Conservation (phyloP, 2,113 vertebrate genomes). For the Paradoxurus hermaphroditus region DNA sequence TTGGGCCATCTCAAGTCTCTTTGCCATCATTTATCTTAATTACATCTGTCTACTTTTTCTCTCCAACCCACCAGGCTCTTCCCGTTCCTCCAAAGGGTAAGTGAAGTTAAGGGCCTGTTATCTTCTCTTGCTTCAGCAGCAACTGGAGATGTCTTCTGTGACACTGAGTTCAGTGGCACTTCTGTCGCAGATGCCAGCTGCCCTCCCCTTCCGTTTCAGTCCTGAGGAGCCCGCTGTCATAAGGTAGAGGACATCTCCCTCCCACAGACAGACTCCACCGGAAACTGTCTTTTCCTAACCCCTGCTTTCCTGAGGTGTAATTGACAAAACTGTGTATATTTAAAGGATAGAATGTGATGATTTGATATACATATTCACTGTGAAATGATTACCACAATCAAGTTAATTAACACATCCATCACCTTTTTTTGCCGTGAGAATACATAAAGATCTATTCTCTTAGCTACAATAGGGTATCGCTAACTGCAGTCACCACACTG, state of each 20-base stretch:
- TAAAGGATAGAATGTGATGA: background rate
- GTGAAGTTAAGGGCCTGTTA: background rate
- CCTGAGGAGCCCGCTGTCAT: background rate
- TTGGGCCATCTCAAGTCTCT: background rate
- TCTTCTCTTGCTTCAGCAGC: background rate
- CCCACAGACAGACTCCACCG: background rate
- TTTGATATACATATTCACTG: background rate
- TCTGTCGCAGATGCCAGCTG: background rate
- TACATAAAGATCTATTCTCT: background rate
- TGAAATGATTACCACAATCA: background rate
- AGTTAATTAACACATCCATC: background rate
- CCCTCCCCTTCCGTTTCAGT: background rate
- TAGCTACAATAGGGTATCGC: background rate
- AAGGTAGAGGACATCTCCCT: background rate
- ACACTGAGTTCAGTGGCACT: background rate
- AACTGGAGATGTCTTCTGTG: background rate
- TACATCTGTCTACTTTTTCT: background rate
- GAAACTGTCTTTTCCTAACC: background rate
- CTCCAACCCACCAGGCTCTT: background rate
- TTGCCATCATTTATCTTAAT: slow-evolving; percentile 10
- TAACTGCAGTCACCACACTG: background rate
- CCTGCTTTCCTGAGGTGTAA: background rate
- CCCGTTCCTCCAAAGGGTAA: background rate
- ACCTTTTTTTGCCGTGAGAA: background rate
- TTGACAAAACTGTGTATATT: background rate